phyloP scores from a whole-genome alignment of 2,797 vertebrate genomes.

The Tokudaia muenninki region DNA sequence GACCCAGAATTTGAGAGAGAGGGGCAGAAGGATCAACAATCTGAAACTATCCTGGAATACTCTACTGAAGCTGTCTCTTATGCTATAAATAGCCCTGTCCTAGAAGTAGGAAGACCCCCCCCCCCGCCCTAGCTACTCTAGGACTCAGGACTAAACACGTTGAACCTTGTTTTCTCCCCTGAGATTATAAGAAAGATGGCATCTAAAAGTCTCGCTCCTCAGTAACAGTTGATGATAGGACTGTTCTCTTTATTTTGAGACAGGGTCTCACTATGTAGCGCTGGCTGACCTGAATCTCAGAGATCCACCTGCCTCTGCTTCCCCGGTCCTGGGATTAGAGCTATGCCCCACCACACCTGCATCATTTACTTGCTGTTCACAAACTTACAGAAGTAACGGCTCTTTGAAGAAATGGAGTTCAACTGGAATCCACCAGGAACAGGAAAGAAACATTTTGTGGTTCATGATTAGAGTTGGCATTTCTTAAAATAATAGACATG shows the following conservation, averaged over 20 bases:
- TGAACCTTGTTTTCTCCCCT: neutral
- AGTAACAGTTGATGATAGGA: constrained; percentile 21
- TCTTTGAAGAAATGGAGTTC: constrained; percentile 42
- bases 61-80: neutral
- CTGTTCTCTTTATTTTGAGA: neutral
- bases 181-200: neutral
- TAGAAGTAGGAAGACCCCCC: neutral
- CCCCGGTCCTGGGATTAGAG: neutral
- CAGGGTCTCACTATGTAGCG: neutral
- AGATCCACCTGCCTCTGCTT: neutral
- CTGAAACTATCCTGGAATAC: neutral
- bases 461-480: constrained; percentile 58
- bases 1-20: neutral
- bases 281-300: neutral
- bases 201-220: neutral
- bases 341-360: neutral
- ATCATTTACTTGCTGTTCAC: neutral
- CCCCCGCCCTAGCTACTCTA: neutral
- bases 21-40: neutral
- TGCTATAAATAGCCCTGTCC: neutral
- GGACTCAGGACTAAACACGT: neutral
- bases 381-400: neutral
- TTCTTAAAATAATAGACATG: constrained; percentile 51
- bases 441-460: neutral
- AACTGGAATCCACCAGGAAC: constrained; percentile 26